Evolutionary conservation across 2,888 invertebrate species (phyloP).

Genomic region (Aleiodes testaceus): DNA sequence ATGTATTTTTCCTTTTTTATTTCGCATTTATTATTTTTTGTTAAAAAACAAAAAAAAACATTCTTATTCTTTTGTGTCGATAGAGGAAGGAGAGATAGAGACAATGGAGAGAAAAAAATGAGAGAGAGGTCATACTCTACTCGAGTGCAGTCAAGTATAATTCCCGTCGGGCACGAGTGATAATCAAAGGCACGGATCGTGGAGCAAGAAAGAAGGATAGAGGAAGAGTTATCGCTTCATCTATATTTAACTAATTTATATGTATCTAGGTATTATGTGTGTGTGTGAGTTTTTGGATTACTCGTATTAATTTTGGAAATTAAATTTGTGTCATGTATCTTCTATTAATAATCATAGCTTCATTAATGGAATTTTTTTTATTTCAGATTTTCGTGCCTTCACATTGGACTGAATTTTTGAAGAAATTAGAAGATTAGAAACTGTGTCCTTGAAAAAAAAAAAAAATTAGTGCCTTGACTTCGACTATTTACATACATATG

Average conservation of each 20-base stretch:
- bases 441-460: too few species aligned
- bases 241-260: conserved; percentile 51
- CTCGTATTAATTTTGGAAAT: too few species aligned
- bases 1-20: not conserved
- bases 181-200: conserved; percentile 42
- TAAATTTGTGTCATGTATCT: too few species aligned
- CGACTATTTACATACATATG: conserved; percentile 44
- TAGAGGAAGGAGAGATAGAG: conserved; percentile 35
- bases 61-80: conserved; percentile 26
- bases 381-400: too few species aligned
- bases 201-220: conserved; percentile 25
- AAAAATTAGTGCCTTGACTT: too few species aligned
- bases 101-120: conserved; percentile 40
- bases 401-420: too few species aligned
- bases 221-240: conserved; percentile 42
- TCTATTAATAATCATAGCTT: too few species aligned
- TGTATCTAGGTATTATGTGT: conserved; percentile 34
- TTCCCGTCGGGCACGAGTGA: conserved; percentile 43
- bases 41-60: too few species aligned
- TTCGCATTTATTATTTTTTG: too few species aligned
- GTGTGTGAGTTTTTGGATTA: conserved; percentile 20
- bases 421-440: too few species aligned
- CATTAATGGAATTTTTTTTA: too few species aligned
- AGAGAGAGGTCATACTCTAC: conserved; percentile 36
- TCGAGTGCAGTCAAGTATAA: conserved; percentile 43